phyloP scores from a whole-genome alignment of 1,140 invertebrate species.

The Lordiphosa stackelbergi region DNA sequence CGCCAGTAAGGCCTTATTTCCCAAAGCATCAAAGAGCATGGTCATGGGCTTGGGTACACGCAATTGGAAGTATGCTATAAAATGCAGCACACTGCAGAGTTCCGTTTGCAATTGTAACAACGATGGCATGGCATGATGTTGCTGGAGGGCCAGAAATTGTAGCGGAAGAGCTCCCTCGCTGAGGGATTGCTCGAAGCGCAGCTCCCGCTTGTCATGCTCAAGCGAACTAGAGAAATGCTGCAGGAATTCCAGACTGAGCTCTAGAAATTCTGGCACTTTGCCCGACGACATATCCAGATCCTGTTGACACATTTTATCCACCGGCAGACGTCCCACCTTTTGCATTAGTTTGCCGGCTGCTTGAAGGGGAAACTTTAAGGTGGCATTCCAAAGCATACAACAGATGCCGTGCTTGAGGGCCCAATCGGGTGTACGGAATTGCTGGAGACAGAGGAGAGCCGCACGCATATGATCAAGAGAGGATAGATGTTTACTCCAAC shows the following conservation, averaged over 20 bases:
- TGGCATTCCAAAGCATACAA: conserved; percentile 91
- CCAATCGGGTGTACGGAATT: conserved; percentile 79
- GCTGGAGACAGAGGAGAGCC: conserved; percentile 80
- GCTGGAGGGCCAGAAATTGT: conserved; percentile 86
- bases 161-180: conserved; percentile 83
- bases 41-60: conserved; percentile 85
- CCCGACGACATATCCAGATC: conserved; percentile 86
- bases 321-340: conserved; percentile 91
- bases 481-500: conserved; percentile 89
- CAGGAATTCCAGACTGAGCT: conserved; percentile 84
- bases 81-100: conserved; percentile 85
- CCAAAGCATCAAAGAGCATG: conserved; percentile 85
- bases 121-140: conserved; percentile 85
- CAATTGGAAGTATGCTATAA: conserved; percentile 87
- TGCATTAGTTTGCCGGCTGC: conserved; percentile 87
- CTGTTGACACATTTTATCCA: conserved; percentile 87
- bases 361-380: conserved; percentile 87
- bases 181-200: conserved; percentile 84
- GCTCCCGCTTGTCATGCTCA: conserved; percentile 77
- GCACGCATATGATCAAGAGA: conserved; percentile 82
- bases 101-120: conserved; percentile 88
- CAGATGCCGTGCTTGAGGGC: conserved; percentile 86
- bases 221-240: conserved; percentile 81
- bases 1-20: conserved; percentile 79
- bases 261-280: conserved; percentile 84